These are phyloP conservation scores for Apeltes quadracus DNA, from an alignment of 2,113 vertebrate genomes.

Conservation along the genomic window DNA sequence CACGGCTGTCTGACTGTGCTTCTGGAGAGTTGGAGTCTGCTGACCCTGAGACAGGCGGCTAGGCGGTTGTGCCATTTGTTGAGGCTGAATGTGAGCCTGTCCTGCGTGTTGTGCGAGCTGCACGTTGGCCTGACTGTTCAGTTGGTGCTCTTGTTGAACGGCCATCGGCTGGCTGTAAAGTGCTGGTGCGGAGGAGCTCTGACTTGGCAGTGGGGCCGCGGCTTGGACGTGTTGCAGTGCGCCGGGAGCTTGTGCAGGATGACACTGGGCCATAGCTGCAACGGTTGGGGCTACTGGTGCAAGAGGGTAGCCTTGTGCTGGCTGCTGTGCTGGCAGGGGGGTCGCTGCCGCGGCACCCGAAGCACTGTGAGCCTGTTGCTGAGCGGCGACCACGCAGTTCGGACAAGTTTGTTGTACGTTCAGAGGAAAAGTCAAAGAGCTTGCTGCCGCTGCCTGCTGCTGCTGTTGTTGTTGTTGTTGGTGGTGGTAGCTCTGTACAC, in stretches of 20 bases:
- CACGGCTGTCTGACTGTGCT: conserved; percentile 43
- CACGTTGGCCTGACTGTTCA: conserved; percentile 49
- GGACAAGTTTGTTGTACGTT: conserved; percentile 57
- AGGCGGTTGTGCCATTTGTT: conserved; percentile 52
- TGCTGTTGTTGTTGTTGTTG: conserved; percentile 20
- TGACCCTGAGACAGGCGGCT: conserved; percentile 39
- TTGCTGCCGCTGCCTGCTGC: conserved; percentile 38
- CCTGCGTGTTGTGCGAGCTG: conserved; percentile 48
- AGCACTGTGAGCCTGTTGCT: conserved; percentile 47
- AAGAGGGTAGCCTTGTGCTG: conserved; percentile 53
- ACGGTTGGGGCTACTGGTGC: conserved; percentile 35
- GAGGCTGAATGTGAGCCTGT: conserved; percentile 50
- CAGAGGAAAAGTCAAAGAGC: conserved; percentile 40
- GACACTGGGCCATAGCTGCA: conserved; percentile 48
- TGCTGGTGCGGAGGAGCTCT: conserved; percentile 58
- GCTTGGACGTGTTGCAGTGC: conserved; percentile 50
- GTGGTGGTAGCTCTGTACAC: conserved; percentile 66
- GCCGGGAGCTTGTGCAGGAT: conserved; percentile 48
- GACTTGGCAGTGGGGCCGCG: conserved; percentile 43
- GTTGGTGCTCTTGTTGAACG: conserved; percentile 63
- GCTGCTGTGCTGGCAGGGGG: conserved; percentile 51
- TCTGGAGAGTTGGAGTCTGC: conserved; percentile 42
- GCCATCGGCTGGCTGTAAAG: conserved; percentile 64
- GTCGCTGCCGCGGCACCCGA: conserved; percentile 29
- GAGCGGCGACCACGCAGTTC: conserved; percentile 34